Conservation (phyloP, 2,888 invertebrate species). For the Xanthia togata region DNA sequence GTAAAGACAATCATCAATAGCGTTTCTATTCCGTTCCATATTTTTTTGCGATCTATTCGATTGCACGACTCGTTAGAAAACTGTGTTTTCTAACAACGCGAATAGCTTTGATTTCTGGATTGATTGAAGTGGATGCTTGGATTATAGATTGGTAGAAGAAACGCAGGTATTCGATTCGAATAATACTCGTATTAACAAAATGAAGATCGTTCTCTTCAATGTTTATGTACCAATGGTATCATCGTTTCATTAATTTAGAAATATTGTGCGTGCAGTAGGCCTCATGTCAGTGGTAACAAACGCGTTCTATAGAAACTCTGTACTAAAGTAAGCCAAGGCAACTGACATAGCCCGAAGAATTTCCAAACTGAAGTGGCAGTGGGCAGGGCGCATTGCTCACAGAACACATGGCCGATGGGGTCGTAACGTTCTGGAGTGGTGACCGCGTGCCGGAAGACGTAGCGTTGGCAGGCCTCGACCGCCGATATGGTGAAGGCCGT, state of each 20-base stretch:
- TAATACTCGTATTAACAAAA: no score
- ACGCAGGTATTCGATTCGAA: not conserved
- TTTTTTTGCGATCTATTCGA: not conserved
- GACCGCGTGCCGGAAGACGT: no score
- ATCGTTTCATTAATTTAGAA: not conserved
- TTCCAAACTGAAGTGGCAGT: no score
- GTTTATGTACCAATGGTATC: not conserved
- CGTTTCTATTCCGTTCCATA: no score
- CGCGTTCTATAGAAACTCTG: not conserved
- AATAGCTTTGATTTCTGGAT: not conserved
- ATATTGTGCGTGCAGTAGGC: not conserved
- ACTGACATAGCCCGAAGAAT: no score
- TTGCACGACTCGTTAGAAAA: not conserved
- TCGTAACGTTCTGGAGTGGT: no score
- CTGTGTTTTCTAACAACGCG: not conserved
- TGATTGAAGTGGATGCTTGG: not conserved
- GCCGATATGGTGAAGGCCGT: no score
- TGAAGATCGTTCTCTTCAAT: not conserved
- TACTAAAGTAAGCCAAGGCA: no score
- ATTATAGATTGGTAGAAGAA: not conserved
- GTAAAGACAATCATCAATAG: no score
- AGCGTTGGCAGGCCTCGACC: no score
- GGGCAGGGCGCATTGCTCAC: no score
- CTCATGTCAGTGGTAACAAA: not conserved
- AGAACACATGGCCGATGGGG: no score